Evolutionary conservation across 1,140 invertebrate species (phyloP), one percentile per base, ranked within the genome.

Genomic region (Leguminivora glycinivorella): DNA sequence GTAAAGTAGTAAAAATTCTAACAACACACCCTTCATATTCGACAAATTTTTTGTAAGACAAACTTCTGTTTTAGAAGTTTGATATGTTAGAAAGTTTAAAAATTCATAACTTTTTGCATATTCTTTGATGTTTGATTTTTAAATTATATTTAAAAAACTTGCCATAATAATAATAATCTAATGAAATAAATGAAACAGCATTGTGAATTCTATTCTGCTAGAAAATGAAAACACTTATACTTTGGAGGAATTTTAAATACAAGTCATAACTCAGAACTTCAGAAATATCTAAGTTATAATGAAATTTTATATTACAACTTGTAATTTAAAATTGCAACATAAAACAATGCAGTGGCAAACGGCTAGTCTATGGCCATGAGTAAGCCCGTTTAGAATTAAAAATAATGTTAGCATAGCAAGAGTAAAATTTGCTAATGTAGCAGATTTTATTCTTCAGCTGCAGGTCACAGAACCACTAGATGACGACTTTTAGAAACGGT

Each of bases 291-390:
- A 17, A 22, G 19, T n/a, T 52, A 9, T 10, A 5, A 22, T n/a
- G 22, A 12, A 38, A 38, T 10, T 34, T 22, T 22, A 52, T 52
- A 19, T 52, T 22, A 22, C 19, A 19, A 52, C 47, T 52, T 52
- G 47, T 22, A 52, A 52, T 22, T 3, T 19, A 34, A 63, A 24
- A 56, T 69, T 66, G 71, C 67, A 69, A 69, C 70, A 70, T 17
- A 70, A 56, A 71, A 58, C 66, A 56, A 43, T n/a, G n/a, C n/a
- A n/a, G n/a, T n/a, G n/a, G n/a, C n/a, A n/a, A n/a, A n/a, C n/a
- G n/a, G n/a, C n/a, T n/a, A n/a, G n/a, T n/a, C n/a, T n/a, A n/a
- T n/a, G n/a, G n/a, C n/a, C n/a, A n/a, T n/a, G n/a, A n/a, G n/a
- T n/a, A n/a, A n/a, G n/a, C n/a, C n/a, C n/a, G n/a, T n/a, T n/a